Conservation (phyloP, 1,140 invertebrate genomes). For the Apocrypta bakeri region DNA sequence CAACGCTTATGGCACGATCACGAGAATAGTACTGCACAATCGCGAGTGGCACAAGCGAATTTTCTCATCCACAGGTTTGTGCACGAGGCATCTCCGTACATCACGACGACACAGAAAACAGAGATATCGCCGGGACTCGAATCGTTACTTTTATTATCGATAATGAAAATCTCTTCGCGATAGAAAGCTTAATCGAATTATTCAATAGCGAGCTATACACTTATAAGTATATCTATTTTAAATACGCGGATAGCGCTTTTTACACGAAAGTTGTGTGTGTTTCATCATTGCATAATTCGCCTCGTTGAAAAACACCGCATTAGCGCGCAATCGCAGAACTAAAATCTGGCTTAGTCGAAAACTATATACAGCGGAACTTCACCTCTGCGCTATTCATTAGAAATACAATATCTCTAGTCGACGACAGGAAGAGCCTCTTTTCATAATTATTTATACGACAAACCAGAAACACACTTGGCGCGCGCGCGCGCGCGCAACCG, state of each 20-base stretch:
- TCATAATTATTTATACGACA: neutral
- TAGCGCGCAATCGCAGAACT: too few species aligned
- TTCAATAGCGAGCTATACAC: neutral
- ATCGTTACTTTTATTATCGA: neutral
- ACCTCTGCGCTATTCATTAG: neutral
- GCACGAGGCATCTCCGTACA: neutral
- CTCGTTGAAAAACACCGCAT: too few species aligned
- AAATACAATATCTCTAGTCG: neutral
- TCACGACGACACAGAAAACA: neutral
- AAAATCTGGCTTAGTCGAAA: too few species aligned
- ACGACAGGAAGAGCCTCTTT: neutral
- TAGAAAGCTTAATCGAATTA: neutral
- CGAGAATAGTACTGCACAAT: conserved; percentile 5
- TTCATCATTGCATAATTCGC: too few species aligned
- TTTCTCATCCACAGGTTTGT: neutral
- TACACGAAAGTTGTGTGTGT: too few species aligned
- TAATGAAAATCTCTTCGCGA: neutral
- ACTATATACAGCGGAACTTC: neutral
- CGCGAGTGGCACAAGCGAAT: neutral
- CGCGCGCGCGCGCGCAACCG: neutral
- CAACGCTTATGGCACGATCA: neutral
- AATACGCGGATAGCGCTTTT: too few species aligned
- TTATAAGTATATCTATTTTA: too few species aligned
- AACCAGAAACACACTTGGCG: neutral
- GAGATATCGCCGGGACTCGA: neutral